Evolutionary conservation across 2,797 vertebrate species (phyloP).

Genomic region (Bradypus variegatus): DNA sequence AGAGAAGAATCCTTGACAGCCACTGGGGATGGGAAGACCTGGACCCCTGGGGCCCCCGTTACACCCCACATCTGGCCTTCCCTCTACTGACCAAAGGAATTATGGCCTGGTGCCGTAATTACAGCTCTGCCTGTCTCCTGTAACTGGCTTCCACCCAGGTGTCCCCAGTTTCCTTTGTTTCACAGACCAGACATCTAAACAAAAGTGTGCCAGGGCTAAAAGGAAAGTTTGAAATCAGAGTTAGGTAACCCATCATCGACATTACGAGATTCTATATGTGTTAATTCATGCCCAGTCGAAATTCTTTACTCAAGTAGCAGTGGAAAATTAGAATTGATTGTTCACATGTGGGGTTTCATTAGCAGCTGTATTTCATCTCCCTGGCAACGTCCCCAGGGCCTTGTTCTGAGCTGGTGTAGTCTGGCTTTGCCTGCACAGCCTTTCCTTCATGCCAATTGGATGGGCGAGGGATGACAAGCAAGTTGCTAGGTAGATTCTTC

Average conservation of each 20-base stretch:
- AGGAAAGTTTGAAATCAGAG: background rate
- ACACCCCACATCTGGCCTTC: background rate
- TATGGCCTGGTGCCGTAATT: accelerated
- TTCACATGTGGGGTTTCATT: background rate
- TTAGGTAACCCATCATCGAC: background rate
- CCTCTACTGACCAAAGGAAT: background rate
- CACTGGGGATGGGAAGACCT: background rate
- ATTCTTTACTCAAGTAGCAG: background rate
- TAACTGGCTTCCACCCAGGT: background rate
- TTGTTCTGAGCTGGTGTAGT: background rate
- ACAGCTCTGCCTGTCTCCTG: background rate
- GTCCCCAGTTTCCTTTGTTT: background rate
- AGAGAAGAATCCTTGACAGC: background rate
- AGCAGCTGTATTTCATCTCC: background rate
- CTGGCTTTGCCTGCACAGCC: background rate
- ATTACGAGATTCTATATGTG: background rate
- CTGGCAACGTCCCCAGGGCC: background rate
- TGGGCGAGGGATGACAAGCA: accelerated
- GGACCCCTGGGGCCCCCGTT: background rate
- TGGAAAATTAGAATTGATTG: constrained; percentile 1
- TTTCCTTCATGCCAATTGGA: background rate
- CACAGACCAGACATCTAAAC: background rate
- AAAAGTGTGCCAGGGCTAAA: background rate
- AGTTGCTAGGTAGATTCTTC: background rate
- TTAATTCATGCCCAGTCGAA: background rate